Percentiles rank a stretch among this genome's conserved stretches.
These are phyloP conservation scores for Trachops cirrhosus DNA, from an alignment of 2,797 vertebrate species.

Conservation along the genomic window DNA sequence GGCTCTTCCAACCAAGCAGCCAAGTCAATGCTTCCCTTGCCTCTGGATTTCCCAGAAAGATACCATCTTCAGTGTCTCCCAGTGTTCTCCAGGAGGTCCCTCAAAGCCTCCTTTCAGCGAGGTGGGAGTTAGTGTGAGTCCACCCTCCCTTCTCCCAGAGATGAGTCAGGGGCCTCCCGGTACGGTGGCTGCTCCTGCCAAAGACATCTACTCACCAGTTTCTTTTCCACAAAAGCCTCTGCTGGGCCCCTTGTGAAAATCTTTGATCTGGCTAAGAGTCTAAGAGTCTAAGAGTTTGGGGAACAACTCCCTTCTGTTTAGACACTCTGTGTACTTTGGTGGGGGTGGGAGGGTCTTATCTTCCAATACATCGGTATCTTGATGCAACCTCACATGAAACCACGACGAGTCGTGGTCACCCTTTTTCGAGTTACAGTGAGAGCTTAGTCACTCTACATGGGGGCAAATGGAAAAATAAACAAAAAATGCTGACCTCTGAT, in stretches of 20 bases:
- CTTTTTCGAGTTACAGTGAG: neutral
- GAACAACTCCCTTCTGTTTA: neutral
- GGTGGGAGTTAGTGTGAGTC: neutral
- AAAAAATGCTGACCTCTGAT: neutral
- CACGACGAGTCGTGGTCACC: neutral
- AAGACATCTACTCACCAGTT: neutral
- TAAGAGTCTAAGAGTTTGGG: neutral
- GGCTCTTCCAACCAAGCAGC: neutral
- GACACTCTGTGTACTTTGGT: neutral
- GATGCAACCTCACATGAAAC: neutral
- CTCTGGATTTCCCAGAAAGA: neutral
- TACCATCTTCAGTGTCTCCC: neutral
- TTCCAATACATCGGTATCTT: neutral
- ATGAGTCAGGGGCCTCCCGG: fast-evolving
- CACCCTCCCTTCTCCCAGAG: too few species aligned
- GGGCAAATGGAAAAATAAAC: neutral
- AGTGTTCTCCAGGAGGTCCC: neutral
- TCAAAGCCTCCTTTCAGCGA: neutral
- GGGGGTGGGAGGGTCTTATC: neutral
- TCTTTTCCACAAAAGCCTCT: neutral
- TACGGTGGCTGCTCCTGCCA: neutral
- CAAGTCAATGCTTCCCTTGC: neutral
- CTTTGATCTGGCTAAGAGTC: neutral
- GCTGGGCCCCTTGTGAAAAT: neutral
- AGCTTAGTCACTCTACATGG: neutral